These are phyloP conservation scores for Drosophila fungiperda DNA, from an alignment of 2,888 invertebrate species.

Conservation along the genomic window DNA sequence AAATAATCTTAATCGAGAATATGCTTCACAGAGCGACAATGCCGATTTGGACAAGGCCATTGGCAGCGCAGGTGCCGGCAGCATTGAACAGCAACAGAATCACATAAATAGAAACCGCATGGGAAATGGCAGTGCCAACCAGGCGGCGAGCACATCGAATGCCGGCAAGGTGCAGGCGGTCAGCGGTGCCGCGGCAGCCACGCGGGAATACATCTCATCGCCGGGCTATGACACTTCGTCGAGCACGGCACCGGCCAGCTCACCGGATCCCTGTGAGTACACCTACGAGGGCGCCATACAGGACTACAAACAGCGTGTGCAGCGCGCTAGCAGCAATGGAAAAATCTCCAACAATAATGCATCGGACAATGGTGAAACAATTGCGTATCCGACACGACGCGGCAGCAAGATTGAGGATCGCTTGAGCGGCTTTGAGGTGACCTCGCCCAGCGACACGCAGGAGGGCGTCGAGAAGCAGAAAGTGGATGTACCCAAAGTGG, in stretches of 20 bases:
- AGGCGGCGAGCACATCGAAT: constrained; percentile 57
- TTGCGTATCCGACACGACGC: constrained; percentile 84
- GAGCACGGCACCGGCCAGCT: constrained; percentile 89
- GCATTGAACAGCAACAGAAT: constrained; percentile 63
- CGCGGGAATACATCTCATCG: constrained; percentile 83
- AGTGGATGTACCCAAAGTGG: constrained; percentile 91
- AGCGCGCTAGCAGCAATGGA: constrained; percentile 85
- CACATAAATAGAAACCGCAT: constrained; percentile 71
- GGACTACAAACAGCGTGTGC: constrained; percentile 92
- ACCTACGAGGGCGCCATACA: constrained; percentile 95
- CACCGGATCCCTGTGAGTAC: constrained; percentile 91
- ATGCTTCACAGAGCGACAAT: constrained; percentile 87
- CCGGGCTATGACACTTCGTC: constrained; percentile 89
- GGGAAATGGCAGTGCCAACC: constrained; percentile 37
- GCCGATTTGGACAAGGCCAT: constrained; percentile 85
- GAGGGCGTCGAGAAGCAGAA: constrained; percentile 81
- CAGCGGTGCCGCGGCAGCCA: constrained; percentile 49
- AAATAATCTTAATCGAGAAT: neutral
- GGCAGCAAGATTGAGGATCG: constrained; percentile 88
- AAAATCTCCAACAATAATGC: constrained; percentile 61
- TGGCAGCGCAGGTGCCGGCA: constrained; percentile 42
- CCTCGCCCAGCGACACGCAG: constrained; percentile 83
- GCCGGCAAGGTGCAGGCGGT: constrained; percentile 23
- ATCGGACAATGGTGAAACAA: constrained; percentile 74
- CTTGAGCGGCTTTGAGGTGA: constrained; percentile 87